Evolutionary conservation across 1,140 invertebrate species (phyloP).

Genomic region (Mercenaria mercenaria): DNA sequence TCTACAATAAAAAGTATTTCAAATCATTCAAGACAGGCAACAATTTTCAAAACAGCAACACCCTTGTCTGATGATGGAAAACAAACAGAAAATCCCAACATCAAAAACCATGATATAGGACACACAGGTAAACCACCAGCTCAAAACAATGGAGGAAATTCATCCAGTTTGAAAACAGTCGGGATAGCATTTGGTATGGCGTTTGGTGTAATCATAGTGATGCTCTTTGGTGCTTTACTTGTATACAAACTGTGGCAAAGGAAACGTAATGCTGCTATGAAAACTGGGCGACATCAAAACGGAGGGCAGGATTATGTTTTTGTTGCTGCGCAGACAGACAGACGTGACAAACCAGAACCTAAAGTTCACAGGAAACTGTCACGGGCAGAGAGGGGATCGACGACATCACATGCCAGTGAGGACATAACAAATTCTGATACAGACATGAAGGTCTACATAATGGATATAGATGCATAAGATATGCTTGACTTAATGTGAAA

Average conservation of each 20-base stretch:
- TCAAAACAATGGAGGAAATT: background rate
- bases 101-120: background rate
- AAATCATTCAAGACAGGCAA: no score
- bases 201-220: conserved; percentile 48
- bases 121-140: background rate
- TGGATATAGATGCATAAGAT: conserved; percentile 54
- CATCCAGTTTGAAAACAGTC: background rate
- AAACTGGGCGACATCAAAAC: conserved; percentile 42
- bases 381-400: conserved; percentile 70
- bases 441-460: conserved; percentile 65
- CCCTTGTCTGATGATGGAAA: no score
- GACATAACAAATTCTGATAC: conserved; percentile 68
- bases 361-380: conserved; percentile 55
- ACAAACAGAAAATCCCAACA: background rate
- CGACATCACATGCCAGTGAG: conserved; percentile 69
- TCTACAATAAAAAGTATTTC: no score
- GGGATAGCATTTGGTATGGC: conserved; percentile 47
- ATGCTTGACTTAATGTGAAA: background rate
- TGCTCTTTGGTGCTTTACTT: conserved; percentile 40
- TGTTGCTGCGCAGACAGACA: conserved; percentile 1
- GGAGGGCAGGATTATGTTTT: conserved; percentile 58
- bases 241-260: conserved; percentile 36
- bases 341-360: background rate
- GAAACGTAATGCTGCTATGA: conserved; percentile 10
- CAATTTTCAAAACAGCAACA: no score